Conservation (phyloP, 2,113 vertebrate species). For the Gallinago paraguaiae region DNA sequence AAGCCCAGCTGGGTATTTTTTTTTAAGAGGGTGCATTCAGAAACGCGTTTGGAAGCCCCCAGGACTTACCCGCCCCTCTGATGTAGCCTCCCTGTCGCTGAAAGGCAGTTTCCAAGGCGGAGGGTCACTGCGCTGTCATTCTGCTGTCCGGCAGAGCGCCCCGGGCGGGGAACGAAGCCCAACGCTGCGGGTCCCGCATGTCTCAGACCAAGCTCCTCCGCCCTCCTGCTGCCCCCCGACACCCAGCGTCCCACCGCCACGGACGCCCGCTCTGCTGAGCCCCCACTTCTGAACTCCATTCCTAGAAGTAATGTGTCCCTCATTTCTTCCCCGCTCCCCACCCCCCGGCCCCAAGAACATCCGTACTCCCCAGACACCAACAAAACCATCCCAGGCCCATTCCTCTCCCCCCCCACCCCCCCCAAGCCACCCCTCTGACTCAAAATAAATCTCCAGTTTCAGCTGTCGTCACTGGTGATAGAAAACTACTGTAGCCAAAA, state of each 20-base stretch:
- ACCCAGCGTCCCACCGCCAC: neutral
- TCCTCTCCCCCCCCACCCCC: too few species aligned
- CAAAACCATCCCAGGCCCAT: neutral
- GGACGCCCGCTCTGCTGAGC: neutral
- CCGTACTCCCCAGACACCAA: neutral
- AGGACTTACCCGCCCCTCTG: neutral
- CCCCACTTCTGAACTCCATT: neutral
- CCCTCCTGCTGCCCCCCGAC: neutral
- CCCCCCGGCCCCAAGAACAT: neutral
- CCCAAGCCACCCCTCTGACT: neutral
- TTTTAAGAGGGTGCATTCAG: neutral
- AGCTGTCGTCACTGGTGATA: neutral
- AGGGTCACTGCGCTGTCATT: too few species aligned
- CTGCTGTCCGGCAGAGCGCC: neutral
- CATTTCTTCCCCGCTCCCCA: neutral
- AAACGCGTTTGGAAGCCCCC: neutral
- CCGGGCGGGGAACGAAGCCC: neutral
- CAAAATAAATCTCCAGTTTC: neutral
- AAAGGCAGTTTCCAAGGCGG: neutral
- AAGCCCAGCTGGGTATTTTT: neutral
- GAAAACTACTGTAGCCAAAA: neutral
- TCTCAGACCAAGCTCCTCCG: neutral
- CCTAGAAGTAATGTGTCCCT: neutral
- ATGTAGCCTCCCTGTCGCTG: neutral
- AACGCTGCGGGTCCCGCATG: neutral